Percentiles rank a stretch among this genome's conserved stretches.
Conservation (phyloP, 35 echinoderm and acorn worm genomes). For the Hemicentrotus pulcherrimus region DNA sequence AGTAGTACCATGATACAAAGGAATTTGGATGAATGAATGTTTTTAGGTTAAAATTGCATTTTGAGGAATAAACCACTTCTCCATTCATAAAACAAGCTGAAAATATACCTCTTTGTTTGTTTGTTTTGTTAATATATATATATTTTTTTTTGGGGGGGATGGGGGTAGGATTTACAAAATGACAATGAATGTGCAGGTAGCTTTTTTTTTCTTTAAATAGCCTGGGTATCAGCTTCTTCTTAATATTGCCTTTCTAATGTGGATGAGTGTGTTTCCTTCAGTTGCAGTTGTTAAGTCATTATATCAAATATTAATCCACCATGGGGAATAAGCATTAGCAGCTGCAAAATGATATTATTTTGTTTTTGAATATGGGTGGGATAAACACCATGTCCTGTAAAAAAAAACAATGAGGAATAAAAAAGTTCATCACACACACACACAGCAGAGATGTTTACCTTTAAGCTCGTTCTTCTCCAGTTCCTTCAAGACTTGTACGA, state of each 20-base stretch:
- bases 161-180: not conserved
- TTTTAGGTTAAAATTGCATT: not conserved
- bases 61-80: not conserved
- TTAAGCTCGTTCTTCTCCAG: conserved; percentile 93
- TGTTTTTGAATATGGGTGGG: not conserved
- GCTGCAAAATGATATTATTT: not conserved
- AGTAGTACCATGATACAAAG: not conserved
- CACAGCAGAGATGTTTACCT: conserved; percentile 57
- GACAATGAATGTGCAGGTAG: not conserved
- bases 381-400: not conserved
- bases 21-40: too few relatives aligned
- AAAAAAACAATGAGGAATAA: not conserved
- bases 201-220: not conserved
- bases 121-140: too few relatives aligned
- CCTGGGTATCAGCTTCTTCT: not conserved
- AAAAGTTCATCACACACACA: not conserved
- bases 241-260: not conserved
- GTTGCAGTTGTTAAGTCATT: not conserved
- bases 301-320: not conserved
- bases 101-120: too few relatives aligned
- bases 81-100: not conserved
- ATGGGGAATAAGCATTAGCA: not conserved
- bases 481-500: conserved; percentile 95
- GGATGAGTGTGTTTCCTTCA: not conserved
- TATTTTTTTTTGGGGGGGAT: not conserved